A percentile compares a stretch with the other conserved stretches of the same genome.
Conservation (phyloP, 37 sponge, comb jelly and placozoan species). For the Axinella damicornis region DNA sequence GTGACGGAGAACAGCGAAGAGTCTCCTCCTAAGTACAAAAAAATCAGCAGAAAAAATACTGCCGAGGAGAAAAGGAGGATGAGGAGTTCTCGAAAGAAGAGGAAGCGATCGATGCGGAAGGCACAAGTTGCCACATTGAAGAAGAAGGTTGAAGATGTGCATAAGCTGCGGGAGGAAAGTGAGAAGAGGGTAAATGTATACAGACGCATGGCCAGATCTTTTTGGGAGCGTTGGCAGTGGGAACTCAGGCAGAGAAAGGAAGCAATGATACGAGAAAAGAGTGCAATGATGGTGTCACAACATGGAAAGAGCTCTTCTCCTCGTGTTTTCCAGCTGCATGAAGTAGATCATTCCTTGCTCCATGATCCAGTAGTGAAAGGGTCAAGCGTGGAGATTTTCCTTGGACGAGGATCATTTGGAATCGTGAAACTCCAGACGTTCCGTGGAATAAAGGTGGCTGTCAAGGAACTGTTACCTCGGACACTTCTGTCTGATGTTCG, state of each 20-base stretch:
- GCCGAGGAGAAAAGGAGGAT: constrained; percentile 20
- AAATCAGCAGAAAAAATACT: constrained; percentile 9
- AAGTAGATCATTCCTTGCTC: constrained; percentile 9
- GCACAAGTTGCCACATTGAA: no score
- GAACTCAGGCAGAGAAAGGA: constrained; percentile 21
- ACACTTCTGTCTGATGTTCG: constrained; percentile 22
- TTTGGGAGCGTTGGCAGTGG: constrained; percentile 21
- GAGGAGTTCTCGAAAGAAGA: no score
- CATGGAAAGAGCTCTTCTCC: no score
- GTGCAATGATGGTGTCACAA: no score
- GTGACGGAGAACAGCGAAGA: no score
- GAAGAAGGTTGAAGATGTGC: neutral
- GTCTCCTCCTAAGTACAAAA: neutral
- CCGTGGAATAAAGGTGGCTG: constrained; percentile 38
- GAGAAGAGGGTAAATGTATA: constrained; percentile 10
- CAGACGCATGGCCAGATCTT: constrained; percentile 19
- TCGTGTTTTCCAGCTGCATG: no score
- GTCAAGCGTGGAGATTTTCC: neutral
- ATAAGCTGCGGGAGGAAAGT: neutral
- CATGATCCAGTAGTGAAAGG: constrained; percentile 4
- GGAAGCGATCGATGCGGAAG: no score
- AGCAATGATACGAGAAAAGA: constrained; percentile 6
- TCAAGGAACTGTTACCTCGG: constrained; percentile 39
- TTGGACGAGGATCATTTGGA: constrained; percentile 31
- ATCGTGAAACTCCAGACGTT: constrained; percentile 26